These are phyloP conservation scores for Ganaspis sp. DNA, from an alignment of 1,140 invertebrate species.

Conservation along the genomic window DNA sequence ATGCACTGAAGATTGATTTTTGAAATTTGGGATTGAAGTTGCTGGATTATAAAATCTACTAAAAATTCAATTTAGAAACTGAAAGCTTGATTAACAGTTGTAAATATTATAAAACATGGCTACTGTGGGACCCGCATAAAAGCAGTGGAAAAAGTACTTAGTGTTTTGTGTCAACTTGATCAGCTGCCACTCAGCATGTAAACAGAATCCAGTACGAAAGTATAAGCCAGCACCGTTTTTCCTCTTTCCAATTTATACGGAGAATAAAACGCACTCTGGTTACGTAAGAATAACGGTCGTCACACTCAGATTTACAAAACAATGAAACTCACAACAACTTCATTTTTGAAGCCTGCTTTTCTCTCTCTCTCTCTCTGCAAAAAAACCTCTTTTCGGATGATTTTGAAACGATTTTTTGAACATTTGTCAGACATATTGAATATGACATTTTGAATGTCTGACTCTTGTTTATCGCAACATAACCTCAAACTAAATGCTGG, in stretches of 20 bases:
- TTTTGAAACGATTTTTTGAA: too few relatives aligned
- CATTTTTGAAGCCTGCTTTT: background rate
- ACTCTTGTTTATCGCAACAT: too few relatives aligned
- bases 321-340: background rate
- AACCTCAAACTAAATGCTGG: too few relatives aligned
- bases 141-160: constrained; percentile 49
- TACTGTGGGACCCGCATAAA: constrained; percentile 54
- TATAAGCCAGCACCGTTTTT: constrained; percentile 57
- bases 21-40: constrained; percentile 28
- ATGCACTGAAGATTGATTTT: background rate
- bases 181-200: constrained; percentile 59
- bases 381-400: background rate
- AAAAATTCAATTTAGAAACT: constrained; percentile 34
- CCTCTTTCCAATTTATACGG: constrained; percentile 53
- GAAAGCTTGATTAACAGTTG: constrained; percentile 7
- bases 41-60: background rate
- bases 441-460: too few relatives aligned
- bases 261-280: constrained; percentile 51
- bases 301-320: constrained; percentile 31
- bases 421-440: too few relatives aligned
- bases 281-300: constrained; percentile 46
- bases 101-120: constrained; percentile 10
- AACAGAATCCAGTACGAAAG: constrained; percentile 54
- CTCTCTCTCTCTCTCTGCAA: background rate
- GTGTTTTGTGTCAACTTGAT: constrained; percentile 52